Conservation (phyloP, 2,888 invertebrate species). For the Seira ritae region DNA sequence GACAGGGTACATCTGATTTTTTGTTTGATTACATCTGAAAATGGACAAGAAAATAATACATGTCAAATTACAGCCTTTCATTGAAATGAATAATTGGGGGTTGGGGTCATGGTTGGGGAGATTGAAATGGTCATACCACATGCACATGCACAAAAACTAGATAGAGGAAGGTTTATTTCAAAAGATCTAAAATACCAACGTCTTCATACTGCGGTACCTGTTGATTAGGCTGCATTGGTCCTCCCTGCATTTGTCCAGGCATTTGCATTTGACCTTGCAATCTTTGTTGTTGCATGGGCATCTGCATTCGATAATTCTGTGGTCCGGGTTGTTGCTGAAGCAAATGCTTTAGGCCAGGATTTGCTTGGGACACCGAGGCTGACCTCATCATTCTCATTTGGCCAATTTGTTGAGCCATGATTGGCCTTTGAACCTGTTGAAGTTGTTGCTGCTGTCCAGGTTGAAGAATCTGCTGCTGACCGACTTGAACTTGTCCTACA, state of each 20-base stretch:
- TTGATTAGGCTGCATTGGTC: conserved; percentile 44
- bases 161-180: conserved; percentile 74
- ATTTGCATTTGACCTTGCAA: conserved; percentile 46
- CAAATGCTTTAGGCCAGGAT: conserved; percentile 87
- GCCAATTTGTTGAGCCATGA: conserved; percentile 74
- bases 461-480: conserved; percentile 80
- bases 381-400: conserved; percentile 85
- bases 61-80: neutral
- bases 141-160: too few relatives aligned
- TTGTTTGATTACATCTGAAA: neutral
- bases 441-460: conserved; percentile 77
- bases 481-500: conserved; percentile 75
- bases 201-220: conserved; percentile 78
- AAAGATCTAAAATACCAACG: conserved; percentile 77
- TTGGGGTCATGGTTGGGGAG: too few relatives aligned
- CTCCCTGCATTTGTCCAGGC: conserved; percentile 55
- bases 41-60: neutral
- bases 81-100: neutral
- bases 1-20: neutral
- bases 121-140: too few relatives aligned
- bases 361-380: conserved; percentile 81
- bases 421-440: conserved; percentile 76
- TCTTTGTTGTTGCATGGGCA: conserved; percentile 78
- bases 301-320: conserved; percentile 73
- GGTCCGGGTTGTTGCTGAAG: conserved; percentile 81